Conservation (phyloP, 2,888 invertebrate genomes). For the Drosophila phalerata region DNA sequence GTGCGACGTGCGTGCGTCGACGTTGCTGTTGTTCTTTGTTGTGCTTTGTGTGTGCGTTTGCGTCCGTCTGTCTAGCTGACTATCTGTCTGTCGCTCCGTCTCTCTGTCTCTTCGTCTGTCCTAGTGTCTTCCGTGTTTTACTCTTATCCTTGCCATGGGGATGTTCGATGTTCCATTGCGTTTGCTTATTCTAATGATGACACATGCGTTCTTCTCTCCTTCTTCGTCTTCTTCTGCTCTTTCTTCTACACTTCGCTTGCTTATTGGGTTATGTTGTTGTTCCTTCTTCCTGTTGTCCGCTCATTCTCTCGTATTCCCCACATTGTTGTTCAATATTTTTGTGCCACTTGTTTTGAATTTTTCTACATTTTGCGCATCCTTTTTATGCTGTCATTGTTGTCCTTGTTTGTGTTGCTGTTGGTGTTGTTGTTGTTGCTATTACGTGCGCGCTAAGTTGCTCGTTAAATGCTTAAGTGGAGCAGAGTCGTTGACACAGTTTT, state of each 20-base stretch:
- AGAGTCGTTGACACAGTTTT: constrained; percentile 82
- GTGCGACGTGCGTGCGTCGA: constrained; percentile 59
- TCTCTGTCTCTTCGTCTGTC: constrained; percentile 16
- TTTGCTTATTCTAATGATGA: constrained; percentile 77
- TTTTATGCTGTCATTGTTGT: constrained; percentile 52
- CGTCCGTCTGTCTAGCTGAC: constrained; percentile 55
- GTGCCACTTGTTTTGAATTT: constrained; percentile 77
- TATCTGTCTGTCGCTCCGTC: constrained; percentile 28
- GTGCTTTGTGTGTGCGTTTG: constrained; percentile 53
- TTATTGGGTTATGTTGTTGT: constrained; percentile 63
- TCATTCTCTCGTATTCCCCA: constrained; percentile 23
- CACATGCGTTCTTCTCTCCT: constrained; percentile 72
- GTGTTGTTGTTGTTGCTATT: constrained; percentile 50
- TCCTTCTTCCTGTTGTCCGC: constrained; percentile 35
- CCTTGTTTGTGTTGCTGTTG: constrained; percentile 14
- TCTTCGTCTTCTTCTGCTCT: constrained; percentile 33
- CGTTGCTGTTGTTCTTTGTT: constrained; percentile 55
- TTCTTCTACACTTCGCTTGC: constrained; percentile 23
- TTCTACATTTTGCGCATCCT: constrained; percentile 67
- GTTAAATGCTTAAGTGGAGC: constrained; percentile 81
- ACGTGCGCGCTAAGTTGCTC: constrained; percentile 70
- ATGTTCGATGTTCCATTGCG: constrained; percentile 60
- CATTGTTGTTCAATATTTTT: constrained; percentile 76
- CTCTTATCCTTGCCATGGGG: constrained; percentile 63
- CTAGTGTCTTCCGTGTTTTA: constrained; percentile 40